phyloP scores from a whole-genome alignment of 2,113 vertebrate genomes.

The Xiphophorus maculatus region DNA sequence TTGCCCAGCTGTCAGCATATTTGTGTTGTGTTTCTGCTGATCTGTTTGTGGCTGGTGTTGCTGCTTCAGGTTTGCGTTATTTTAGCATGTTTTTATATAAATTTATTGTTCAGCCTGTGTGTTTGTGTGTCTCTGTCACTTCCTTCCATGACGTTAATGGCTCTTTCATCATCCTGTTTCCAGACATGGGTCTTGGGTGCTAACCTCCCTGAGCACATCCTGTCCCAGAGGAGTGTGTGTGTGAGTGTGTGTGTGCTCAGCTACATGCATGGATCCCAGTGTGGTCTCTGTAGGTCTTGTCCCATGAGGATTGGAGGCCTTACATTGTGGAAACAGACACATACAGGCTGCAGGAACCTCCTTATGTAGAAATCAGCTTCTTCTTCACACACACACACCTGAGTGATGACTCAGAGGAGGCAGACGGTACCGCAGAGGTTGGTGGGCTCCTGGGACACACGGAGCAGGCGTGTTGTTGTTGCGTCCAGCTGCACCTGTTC shows the following conservation, averaged over 20 bases:
- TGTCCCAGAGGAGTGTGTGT: conserved; percentile 45
- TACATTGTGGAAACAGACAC: conserved; percentile 56
- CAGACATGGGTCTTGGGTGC: conserved; percentile 72
- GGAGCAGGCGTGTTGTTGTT: conserved; percentile 53
- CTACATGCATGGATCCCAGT: conserved; percentile 28
- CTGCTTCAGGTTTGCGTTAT: conserved; percentile 3
- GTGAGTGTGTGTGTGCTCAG: conserved; percentile 33
- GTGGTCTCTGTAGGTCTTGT: conserved; percentile 41
- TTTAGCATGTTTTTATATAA: conserved; percentile 8
- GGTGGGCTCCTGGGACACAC: conserved; percentile 50
- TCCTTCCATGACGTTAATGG: conserved; percentile 61
- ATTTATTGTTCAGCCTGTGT: neutral
- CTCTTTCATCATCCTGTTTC: conserved; percentile 75
- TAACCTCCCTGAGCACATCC: conserved; percentile 49
- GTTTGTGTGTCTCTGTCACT: conserved; percentile 33
- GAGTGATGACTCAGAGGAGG: conserved; percentile 9
- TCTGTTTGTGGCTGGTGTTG: conserved; percentile 1
- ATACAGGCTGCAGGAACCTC: neutral
- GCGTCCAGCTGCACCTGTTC: conserved; percentile 76
- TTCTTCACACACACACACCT: conserved; percentile 4
- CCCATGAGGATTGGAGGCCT: conserved; percentile 22
- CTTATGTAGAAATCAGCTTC: conserved; percentile 31
- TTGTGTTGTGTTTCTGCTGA: conserved; percentile 1
- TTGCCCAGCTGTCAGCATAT: conserved; percentile 62
- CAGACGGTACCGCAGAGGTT: conserved; percentile 22